Evolutionary conservation across 2,888 invertebrate genomes (phyloP), one percentile per base, ranked within the genome.

Genomic region (Xiphydria camelus): DNA sequence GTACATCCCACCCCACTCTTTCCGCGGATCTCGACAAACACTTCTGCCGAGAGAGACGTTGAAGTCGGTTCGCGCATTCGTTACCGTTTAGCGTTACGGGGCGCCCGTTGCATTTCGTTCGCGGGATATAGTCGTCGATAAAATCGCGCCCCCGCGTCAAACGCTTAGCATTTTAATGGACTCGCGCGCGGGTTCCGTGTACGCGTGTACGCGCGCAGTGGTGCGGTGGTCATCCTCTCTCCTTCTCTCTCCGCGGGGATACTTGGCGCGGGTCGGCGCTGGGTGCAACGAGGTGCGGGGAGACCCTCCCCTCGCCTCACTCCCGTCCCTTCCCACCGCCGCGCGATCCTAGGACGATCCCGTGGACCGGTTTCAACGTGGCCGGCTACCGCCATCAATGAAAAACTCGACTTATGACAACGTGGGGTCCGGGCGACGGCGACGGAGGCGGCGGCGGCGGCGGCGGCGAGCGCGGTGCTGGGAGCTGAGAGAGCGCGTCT

Each of bases 401-500:
- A 72, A 71, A 72, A 71, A 70, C 64, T 61, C 61, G 64, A 62
- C 60, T 60, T 58, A 64, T 62, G 70, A 68, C 68, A 64, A 68
- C 58, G 55, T 61, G 48, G 49, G 43, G 32, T 49, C 46, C 34
- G 39, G 37, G 35, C 36, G 46, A 26, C 25, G 32, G 34, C 23
- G 3, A 20, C 19, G 32, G 12, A 31, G 12, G 3, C n/a, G n/a
- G n/a, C n/a, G n/a, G n/a, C n/a, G n/a, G n/a, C n/a, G n/a, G n/a
- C 41, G 34, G 43, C 37, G 35, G 7, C 20, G 18, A 18, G 10
- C 45, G 12, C 36, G 21, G 29, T 22, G 22, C 35, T 31, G 36
- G 15, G 33, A 18, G 25, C 39, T 35, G 22, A 34, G 45, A 37
- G 46, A 41, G 38, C 21, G 37, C 49, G 41, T 42, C 41, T 50